Percentiles rank a stretch among this genome's conserved stretches.
Conservation (phyloP, 92 coral and sea anemone genomes). For the Porites evermanni region DNA sequence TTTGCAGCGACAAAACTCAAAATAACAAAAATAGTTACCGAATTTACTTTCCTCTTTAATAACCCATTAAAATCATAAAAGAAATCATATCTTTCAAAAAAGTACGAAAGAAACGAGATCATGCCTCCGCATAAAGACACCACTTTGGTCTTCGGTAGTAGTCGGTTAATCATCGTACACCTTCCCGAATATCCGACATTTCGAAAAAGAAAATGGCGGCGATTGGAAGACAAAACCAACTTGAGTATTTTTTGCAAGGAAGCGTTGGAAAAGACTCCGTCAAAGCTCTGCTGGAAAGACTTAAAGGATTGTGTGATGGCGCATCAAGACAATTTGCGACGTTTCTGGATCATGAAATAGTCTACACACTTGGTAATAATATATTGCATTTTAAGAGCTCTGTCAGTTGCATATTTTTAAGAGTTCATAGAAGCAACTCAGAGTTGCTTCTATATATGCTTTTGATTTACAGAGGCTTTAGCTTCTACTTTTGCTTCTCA, state of each 20-base stretch:
- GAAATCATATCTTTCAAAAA: neutral
- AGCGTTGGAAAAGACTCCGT: constrained; percentile 81
- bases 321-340: constrained; percentile 75
- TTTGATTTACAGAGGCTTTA: too few relatives aligned
- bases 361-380: constrained; percentile 51
- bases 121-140: too few relatives aligned
- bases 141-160: neutral
- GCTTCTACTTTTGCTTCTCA: too few relatives aligned
- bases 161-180: constrained; percentile 29
- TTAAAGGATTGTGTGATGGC: constrained; percentile 94
- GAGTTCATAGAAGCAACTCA: too few relatives aligned
- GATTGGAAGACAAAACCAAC: constrained; percentile 81
- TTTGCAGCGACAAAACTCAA: neutral
- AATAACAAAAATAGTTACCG: neutral
- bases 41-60: neutral
- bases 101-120: too few relatives aligned
- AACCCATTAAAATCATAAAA: neutral
- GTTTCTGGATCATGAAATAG: constrained; percentile 91
- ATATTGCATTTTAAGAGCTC: neutral
- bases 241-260: constrained; percentile 95
- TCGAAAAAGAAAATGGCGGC: constrained; percentile 73
- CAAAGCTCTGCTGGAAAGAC: constrained; percentile 79
- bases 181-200: neutral
- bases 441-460: too few relatives aligned
- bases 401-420: too few relatives aligned